Base-by-base conservation (phyloP, 1,140 invertebrate species). In the Diorhabda sublineata region DNA sequence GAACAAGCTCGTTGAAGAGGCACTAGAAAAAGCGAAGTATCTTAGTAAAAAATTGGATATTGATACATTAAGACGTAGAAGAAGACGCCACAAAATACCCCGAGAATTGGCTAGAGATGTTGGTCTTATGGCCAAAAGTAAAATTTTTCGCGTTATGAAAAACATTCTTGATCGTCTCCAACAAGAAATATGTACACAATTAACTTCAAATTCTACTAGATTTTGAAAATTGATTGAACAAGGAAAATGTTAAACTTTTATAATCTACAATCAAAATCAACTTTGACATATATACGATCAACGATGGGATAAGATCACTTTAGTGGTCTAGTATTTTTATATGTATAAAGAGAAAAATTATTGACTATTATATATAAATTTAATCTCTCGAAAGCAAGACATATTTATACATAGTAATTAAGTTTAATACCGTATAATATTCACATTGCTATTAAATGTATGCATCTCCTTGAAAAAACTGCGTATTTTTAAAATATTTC, bases 151-250 rank as follows among this genome's bases (percentile, higher is more conserved):
- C 11, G 57, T 66, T 66, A 2, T 58, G 57, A 66, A 66, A 66
- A 66, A 42, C 47, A 42, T 66, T 58, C 52, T 66, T 58, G 64
- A 66, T 66, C 52, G 56, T 66, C 52, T 66, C 2, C 64, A 66
- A 58, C 56, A 58, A 66, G 64, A 66, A 66, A 66, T 66, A 66
- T 58, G 64, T 66, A 58, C 56, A 66, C 56, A 56, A 66, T 66
- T 66, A 52, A 52, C n/a, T 52, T 52, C 6, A 8, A 47, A 5
- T 47, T 8, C 8, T 47, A 47, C 5, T 47, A 8, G 8, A 47
- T 8, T 5, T 47, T 47, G 8, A 47, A 47, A 47, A 47, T 5
- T 47, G 5, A 47, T 47, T 47, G 8, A 47, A 47, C 5, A 47
- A 47, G 45, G 5, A 47, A 1, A 47, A 47, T 47, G 45, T 66